phyloP scores from a whole-genome alignment of 2,888 invertebrate species.

The Drepanosiphum platanoidis region DNA sequence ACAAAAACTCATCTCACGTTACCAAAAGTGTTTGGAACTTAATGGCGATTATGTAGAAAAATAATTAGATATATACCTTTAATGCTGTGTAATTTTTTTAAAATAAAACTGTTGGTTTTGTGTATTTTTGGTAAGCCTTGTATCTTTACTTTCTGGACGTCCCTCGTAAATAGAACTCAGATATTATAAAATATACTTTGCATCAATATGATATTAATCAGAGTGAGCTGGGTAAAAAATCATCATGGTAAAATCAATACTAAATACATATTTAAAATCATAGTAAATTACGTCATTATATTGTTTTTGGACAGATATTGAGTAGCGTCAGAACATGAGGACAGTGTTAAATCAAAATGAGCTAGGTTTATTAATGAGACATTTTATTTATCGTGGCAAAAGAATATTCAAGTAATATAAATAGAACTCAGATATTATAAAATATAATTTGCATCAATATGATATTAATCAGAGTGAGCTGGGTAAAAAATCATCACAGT shows the following conservation, averaged over 20 bases:
- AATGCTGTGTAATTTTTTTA: too few species aligned
- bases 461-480: constrained; percentile 48
- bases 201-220: constrained; percentile 3
- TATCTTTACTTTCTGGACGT: too few species aligned
- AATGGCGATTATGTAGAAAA: too few species aligned
- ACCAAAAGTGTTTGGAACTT: too few species aligned
- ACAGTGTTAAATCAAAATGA: constrained; percentile 3
- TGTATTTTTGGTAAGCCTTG: too few species aligned
- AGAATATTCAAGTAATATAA: background rate
- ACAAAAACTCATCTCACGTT: too few species aligned
- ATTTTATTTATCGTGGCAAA: too few species aligned
- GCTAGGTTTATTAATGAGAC: background rate
- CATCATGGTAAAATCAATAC: background rate
- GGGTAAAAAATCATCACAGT: constrained; percentile 31
- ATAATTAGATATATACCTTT: too few species aligned
- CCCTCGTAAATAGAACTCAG: constrained; percentile 15
- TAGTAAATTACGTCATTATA: background rate
- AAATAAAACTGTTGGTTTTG: too few species aligned
- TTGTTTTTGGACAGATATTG: too few species aligned
- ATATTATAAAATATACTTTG: background rate
- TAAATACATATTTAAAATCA: background rate
- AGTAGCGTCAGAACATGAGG: too few species aligned
- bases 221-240: background rate
- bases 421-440: constrained; percentile 18
- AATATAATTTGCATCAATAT: constrained; percentile 23